Evolutionary conservation across 2,113 vertebrate species (phyloP).

Genomic region (Ceuthmochares aereus): DNA sequence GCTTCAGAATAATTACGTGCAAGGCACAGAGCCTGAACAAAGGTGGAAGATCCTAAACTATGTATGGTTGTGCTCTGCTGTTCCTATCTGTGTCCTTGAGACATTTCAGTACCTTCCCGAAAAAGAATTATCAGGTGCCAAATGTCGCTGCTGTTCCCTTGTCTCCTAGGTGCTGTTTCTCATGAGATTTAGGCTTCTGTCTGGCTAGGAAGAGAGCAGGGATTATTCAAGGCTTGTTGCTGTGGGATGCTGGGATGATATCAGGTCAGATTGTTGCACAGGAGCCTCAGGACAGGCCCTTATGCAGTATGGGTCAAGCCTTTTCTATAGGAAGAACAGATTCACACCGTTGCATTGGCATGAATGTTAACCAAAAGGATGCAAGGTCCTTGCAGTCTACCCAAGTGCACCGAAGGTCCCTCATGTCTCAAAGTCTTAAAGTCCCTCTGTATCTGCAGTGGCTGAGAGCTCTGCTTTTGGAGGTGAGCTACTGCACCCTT

Average conservation of each 20-base stretch:
- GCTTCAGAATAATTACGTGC: not conserved
- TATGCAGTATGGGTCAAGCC: not conserved
- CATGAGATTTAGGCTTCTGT: not conserved
- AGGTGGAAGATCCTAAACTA: not conserved
- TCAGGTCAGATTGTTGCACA: not conserved
- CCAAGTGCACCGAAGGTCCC: not conserved
- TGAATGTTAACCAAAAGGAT: not conserved
- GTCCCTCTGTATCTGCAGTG: not conserved
- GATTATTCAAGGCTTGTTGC: not conserved
- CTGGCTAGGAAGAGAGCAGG: not conserved
- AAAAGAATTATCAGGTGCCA: not conserved
- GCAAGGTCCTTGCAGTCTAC: not conserved
- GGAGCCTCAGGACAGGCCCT: not conserved
- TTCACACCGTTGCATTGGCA: not conserved
- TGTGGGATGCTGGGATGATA: not conserved
- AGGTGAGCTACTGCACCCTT: not conserved
- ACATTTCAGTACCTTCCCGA: not conserved
- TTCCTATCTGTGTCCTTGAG: not conserved
- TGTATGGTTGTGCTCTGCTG: not conserved
- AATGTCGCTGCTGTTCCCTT: not conserved
- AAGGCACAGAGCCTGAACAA: not conserved
- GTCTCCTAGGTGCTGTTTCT: not conserved
- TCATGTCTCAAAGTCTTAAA: not conserved
- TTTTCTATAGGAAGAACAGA: not conserved
- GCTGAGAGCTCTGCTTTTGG: not conserved